Evolutionary conservation across 2,113 vertebrate species (phyloP).

Genomic region (Microcebus griseorufus): DNA sequence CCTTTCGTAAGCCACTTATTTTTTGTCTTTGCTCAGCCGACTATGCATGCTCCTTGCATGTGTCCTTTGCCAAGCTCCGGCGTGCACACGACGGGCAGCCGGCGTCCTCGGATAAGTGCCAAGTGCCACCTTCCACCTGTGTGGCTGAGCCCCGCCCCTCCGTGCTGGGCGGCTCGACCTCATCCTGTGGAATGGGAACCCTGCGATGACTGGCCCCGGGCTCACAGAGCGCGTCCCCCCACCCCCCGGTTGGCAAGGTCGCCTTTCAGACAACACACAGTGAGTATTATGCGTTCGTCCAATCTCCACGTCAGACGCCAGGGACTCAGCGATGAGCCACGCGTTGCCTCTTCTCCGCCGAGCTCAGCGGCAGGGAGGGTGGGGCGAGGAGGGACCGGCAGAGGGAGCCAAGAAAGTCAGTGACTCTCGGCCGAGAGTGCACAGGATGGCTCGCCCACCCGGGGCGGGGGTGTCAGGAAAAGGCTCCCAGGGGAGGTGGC

Average conservation of each 20-base stretch:
- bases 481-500: no score
- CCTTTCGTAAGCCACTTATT: neutral
- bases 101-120: neutral
- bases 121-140: neutral
- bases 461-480: neutral
- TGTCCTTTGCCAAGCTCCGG: neutral
- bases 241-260: neutral
- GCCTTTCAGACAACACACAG: neutral
- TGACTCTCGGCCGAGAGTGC: no score
- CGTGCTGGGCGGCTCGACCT: neutral
- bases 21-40: neutral
- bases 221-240: neutral
- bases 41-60: neutral
- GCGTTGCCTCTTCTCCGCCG: neutral
- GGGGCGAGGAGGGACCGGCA: neutral
- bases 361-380: neutral
- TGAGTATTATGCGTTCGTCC: neutral
- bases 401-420: neutral
- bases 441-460: neutral
- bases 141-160: neutral
- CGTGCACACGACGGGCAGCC: neutral
- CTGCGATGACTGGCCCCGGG: neutral
- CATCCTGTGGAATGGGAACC: neutral
- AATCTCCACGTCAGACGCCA: neutral
- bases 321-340: neutral